A percentile compares a stretch with the other conserved stretches of the same genome.
Conservation (phyloP, 2,113 vertebrate genomes). For the Actenoides hombroni region DNA sequence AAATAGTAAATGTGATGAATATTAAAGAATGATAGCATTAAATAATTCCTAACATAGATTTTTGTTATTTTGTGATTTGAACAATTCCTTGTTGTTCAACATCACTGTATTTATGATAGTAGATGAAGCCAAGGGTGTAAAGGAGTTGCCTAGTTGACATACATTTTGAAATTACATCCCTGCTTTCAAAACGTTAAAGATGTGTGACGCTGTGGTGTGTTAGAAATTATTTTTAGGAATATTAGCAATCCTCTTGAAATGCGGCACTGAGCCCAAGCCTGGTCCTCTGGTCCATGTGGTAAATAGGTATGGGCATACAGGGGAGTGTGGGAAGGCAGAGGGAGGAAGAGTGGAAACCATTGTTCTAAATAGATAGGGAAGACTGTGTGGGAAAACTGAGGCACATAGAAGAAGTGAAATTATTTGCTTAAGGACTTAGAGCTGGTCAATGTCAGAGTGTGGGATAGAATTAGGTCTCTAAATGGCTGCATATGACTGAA, state of each 20-base stretch:
- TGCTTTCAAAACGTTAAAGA: background rate
- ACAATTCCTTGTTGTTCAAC: background rate
- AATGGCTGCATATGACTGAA: background rate
- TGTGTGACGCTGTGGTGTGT: background rate
- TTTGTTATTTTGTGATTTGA: background rate
- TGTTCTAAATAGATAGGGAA: background rate
- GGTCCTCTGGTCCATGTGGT: background rate
- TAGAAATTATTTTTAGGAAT: background rate
- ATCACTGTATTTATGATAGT: background rate
- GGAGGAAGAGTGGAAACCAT: background rate
- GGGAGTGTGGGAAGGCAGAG: background rate
- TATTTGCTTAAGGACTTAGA: background rate
- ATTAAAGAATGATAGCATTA: background rate
- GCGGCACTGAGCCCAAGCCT: background rate
- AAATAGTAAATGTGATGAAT: background rate
- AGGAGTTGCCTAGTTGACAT: background rate
- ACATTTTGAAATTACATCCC: background rate
- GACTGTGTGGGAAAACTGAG: background rate
- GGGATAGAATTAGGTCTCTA: background rate
- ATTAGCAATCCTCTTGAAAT: background rate
- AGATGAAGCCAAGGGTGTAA: background rate
- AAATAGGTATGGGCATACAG: background rate
- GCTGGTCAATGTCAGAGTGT: background rate
- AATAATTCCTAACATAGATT: background rate
- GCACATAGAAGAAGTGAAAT: background rate